Conservation (phyloP, 2,888 invertebrate genomes). For the Iphiclides podalirius region DNA sequence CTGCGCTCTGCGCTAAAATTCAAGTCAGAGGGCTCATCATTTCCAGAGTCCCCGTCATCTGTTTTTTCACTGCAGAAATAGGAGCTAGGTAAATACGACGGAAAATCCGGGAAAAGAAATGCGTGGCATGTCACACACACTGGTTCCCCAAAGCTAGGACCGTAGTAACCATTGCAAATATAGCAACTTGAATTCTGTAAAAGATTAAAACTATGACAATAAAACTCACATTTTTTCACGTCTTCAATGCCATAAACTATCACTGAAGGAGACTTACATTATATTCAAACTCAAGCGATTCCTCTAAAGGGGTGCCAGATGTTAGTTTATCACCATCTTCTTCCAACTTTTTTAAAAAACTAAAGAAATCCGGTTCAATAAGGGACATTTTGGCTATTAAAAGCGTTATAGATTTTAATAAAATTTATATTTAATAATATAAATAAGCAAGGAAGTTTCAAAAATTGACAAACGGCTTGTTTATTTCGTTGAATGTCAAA, state of each 20-base stretch:
- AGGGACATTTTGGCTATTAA: conserved; percentile 26
- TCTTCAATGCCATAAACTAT: background rate
- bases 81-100: conserved; percentile 73
- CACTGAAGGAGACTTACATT: conserved; percentile 44
- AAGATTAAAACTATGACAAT: conserved; percentile 15
- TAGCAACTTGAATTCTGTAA: conserved; percentile 86
- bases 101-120: conserved; percentile 92
- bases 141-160: conserved; percentile 93
- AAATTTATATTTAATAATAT: background rate
- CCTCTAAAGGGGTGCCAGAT: conserved; percentile 47
- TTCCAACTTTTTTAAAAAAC: conserved; percentile 66
- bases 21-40: conserved; percentile 93
- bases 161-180: conserved; percentile 95
- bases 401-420: background rate
- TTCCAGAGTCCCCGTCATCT: conserved; percentile 96
- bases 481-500: conserved; percentile 4
- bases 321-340: conserved; percentile 65
- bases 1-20: conserved; percentile 78
- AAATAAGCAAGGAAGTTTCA: too few relatives aligned
- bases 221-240: background rate
- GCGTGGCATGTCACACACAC: conserved; percentile 95
- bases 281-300: conserved; percentile 64
- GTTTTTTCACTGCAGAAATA: conserved; percentile 80
- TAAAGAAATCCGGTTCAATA: conserved; percentile 59
- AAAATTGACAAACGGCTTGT: conserved; percentile 6